Conservation (phyloP, 2,797 vertebrate genomes). For the Sitta carolinensis region DNA sequence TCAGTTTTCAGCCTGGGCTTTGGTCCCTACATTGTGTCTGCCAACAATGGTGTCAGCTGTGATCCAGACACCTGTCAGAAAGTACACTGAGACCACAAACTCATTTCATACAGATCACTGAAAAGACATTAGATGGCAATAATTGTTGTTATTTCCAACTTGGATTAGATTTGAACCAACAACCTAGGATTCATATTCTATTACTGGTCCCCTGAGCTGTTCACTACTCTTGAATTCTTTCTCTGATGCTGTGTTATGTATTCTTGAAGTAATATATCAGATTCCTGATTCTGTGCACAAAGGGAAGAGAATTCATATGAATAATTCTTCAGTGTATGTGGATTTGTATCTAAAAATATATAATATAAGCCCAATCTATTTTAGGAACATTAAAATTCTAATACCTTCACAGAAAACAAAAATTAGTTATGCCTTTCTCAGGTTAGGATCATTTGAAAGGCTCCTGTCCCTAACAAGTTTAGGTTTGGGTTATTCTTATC, state of each 20-base stretch:
- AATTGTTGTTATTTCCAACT: slow-evolving; percentile 49
- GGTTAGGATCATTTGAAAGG: background rate
- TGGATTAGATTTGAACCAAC: slow-evolving; percentile 60
- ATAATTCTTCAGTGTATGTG: background rate
- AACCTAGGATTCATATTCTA: slow-evolving; percentile 44
- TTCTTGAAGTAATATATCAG: slow-evolving; percentile 9
- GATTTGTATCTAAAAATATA: background rate
- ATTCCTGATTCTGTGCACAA: slow-evolving; percentile 1
- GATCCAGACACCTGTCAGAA: slow-evolving; percentile 32
- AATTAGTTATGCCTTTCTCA: background rate
- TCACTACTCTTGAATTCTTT: slow-evolving; percentile 5
- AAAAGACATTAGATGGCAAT: slow-evolving; percentile 49
- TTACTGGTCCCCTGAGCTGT: slow-evolving; percentile 40
- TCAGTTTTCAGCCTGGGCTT: background rate
- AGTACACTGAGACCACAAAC: slow-evolving; percentile 31
- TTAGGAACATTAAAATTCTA: background rate
- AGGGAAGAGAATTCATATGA: background rate
- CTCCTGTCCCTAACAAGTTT: background rate
- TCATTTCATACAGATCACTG: slow-evolving; percentile 55
- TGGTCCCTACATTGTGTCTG: background rate
- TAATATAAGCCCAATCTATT: background rate
- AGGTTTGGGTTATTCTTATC: background rate
- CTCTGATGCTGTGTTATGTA: background rate
- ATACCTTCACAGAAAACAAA: background rate
- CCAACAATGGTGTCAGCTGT: background rate